phyloP scores from a whole-genome alignment of 2,113 vertebrate genomes.

The Pomatostomus ruficeps region DNA sequence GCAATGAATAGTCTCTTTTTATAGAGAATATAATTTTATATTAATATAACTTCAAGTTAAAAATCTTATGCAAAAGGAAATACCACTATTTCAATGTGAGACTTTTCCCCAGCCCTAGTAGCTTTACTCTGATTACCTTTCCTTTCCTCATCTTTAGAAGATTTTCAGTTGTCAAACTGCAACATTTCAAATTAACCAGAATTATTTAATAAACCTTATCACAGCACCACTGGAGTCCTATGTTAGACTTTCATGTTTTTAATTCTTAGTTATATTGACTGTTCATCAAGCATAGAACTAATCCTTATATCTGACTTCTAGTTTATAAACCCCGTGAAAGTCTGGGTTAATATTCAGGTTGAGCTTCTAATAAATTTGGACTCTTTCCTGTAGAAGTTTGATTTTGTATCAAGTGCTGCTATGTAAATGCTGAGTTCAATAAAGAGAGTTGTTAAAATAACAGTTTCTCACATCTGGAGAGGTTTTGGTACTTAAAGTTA shows the following conservation, averaged over 20 bases:
- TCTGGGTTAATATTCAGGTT: not conserved
- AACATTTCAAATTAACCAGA: too few species aligned
- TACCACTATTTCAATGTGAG: not conserved
- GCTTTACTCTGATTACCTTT: not conserved
- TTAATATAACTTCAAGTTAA: not conserved
- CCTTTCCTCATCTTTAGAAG: not conserved
- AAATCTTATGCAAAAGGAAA: not conserved
- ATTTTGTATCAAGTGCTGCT: not conserved
- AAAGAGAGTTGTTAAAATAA: not conserved
- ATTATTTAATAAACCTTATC: too few species aligned
- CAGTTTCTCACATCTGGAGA: not conserved
- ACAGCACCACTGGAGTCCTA: not conserved
- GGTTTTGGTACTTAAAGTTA: not conserved
- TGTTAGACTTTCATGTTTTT: not conserved
- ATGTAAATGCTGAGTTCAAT: not conserved
- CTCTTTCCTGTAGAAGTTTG: not conserved
- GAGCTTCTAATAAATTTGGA: not conserved
- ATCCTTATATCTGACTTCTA: not conserved
- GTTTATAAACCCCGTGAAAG: not conserved
- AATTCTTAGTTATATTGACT: not conserved
- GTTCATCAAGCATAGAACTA: not conserved
- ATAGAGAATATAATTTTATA: not conserved
- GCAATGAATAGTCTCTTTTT: not conserved
- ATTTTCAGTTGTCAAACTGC: not conserved
- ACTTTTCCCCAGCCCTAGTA: not conserved